Conservation (phyloP, 23 tunicate species). For the Styela plicata region DNA sequence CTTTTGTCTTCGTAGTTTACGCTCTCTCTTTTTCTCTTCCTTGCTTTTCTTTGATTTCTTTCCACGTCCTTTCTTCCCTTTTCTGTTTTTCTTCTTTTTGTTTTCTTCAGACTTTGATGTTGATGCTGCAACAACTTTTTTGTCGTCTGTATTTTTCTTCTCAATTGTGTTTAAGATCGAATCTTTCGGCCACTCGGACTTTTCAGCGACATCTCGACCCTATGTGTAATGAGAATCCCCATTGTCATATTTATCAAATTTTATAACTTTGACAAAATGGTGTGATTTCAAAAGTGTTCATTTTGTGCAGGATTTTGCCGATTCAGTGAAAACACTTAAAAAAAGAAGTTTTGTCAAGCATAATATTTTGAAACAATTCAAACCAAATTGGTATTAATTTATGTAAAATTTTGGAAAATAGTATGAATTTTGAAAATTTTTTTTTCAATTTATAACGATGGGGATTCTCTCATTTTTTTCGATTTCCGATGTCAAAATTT, state of each 20-base stretch:
- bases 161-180: background rate
- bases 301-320: background rate
- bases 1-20: background rate
- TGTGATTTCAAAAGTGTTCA: background rate
- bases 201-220: background rate
- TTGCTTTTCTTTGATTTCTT: background rate
- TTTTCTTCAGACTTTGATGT: background rate
- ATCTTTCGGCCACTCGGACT: background rate
- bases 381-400: too few relatives aligned
- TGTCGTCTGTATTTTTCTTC: background rate
- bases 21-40: background rate
- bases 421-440: too few relatives aligned
- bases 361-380: too few relatives aligned
- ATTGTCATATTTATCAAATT: too few relatives aligned
- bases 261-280: too few relatives aligned
- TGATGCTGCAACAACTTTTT: background rate
- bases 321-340: too few relatives aligned
- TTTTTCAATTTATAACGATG: too few relatives aligned
- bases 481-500: too few relatives aligned
- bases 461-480: too few relatives aligned
- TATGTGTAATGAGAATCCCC: background rate
- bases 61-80: background rate
- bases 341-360: too few relatives aligned
- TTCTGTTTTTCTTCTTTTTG: background rate
- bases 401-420: too few relatives aligned